Base-by-base conservation (phyloP, 1,140 invertebrate genomes). In the Vanessa tameamea region DNA sequence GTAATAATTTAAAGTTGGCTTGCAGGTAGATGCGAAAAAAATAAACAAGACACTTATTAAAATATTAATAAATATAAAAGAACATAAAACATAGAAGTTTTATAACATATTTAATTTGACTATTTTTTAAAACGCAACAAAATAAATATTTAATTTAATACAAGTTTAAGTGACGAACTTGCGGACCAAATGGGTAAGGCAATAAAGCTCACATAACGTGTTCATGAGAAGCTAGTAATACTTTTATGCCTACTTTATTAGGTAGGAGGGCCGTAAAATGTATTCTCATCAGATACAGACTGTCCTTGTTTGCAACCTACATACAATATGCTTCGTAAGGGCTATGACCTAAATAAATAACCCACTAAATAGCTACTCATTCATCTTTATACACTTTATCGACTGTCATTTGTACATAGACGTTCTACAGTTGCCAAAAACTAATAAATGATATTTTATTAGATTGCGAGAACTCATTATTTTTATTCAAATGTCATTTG, bases 191-290 rank as follows among this genome's bases (percentile, higher is more conserved):
- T 53, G 65, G 69, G 61, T 72, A 75, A 81, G 77, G 64, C 75
- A 73, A 81, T 79, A 81, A 82, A 81, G 70, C 71, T 67, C 69
- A 78, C 75, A 82, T 79, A 80, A 86, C 82, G 69, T 80, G 76
- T 78, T 75, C 74, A 70, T 70, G 59, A 69, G 64, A 61, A 69
- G 66, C 66, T 70, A 75, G 65, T 73, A 77, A 77, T 73, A 72
- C 73, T 77, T 89, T 87, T 87, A 88, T 85, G 78, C 73, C 57
- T 75, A 63, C 78, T 87, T 89, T 89, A 88, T 88, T 86, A 83
- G 81, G 71, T 73, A 82, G 82, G 76, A 79, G 73, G 75, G 82
- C 70, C 81, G 78, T 89, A 88, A 89, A 89, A 77, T 80, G 72
- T 73, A 73, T 79, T 82, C 83, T 88, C 86, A 84, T 87, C 84